phyloP scores from a whole-genome alignment of 2,888 invertebrate genomes.

The Anthoptus insignis region DNA sequence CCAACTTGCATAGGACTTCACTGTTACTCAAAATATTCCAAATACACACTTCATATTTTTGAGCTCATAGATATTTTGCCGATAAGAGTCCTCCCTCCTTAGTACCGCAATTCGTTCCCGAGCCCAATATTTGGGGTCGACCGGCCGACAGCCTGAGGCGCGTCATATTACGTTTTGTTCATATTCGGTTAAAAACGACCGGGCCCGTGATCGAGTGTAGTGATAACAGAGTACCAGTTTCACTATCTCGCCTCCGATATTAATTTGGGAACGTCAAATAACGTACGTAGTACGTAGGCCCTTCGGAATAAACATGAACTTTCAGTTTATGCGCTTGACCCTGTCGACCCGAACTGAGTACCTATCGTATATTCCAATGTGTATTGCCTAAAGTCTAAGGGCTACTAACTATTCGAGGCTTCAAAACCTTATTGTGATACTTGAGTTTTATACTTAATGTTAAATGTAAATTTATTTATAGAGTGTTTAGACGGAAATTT shows the following conservation, averaged over 20 bases:
- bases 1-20: too few relatives aligned
- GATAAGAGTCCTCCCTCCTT: slow-evolving; percentile 40
- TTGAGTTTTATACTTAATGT: too few relatives aligned
- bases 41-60: slow-evolving; percentile 17
- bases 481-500: too few relatives aligned
- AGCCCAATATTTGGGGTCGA: slow-evolving; percentile 71
- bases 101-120: slow-evolving; percentile 46
- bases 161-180: slow-evolving; percentile 70
- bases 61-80: slow-evolving; percentile 1
- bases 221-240: slow-evolving; percentile 70
- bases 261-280: slow-evolving; percentile 57
- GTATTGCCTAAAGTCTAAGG: too few relatives aligned
- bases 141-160: slow-evolving; percentile 65
- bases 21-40: slow-evolving; percentile 16
- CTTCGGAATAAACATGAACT: slow-evolving; percentile 50
- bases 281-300: too few relatives aligned
- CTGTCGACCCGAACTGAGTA: not conserved
- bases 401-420: too few relatives aligned
- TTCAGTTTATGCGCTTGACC: slow-evolving; percentile 36
- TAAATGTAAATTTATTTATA: too few relatives aligned
- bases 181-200: slow-evolving; percentile 72
- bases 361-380: too few relatives aligned
- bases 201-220: slow-evolving; percentile 62
- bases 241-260: slow-evolving; percentile 65
- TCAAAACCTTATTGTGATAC: too few relatives aligned